Conservation (phyloP, 92 coral and sea anemone species). For the Actinernus sp. region DNA sequence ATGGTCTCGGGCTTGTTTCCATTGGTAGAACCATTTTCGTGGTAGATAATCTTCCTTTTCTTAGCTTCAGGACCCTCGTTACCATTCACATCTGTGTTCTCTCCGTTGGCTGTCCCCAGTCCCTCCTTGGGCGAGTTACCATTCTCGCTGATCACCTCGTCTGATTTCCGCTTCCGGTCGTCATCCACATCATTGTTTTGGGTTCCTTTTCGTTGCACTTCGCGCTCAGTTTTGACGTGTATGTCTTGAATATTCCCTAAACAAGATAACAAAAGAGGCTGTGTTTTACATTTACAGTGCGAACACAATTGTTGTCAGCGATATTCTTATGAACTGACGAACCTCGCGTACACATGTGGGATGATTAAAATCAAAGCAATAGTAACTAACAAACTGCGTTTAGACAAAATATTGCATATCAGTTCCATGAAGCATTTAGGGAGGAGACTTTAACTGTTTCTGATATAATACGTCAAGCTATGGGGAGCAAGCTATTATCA, state of each 20-base stretch:
- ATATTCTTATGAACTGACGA: too few relatives aligned
- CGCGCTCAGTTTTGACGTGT: slow-evolving; percentile 48
- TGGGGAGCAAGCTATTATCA: too few relatives aligned
- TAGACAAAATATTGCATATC: too few relatives aligned
- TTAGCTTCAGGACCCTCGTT: slow-evolving; percentile 88
- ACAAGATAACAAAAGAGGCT: not conserved
- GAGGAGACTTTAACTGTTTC: too few relatives aligned
- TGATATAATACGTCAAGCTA: too few relatives aligned
- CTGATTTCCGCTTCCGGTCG: slow-evolving; percentile 79
- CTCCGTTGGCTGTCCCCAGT: slow-evolving; percentile 49
- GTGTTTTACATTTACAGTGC: too few relatives aligned
- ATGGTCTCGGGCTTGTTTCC: slow-evolving; percentile 53
- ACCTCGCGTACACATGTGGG: too few relatives aligned
- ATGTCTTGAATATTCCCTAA: slow-evolving; percentile 19
- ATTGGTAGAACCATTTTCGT: slow-evolving; percentile 61
- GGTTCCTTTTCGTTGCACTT: slow-evolving; percentile 33
- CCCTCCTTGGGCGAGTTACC: slow-evolving; percentile 55
- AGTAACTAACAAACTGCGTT: too few relatives aligned
- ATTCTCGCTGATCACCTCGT: slow-evolving; percentile 37
- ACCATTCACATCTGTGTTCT: slow-evolving; percentile 86
- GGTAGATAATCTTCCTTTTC: slow-evolving; percentile 72
- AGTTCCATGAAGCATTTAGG: too few relatives aligned
- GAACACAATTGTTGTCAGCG: too few relatives aligned
- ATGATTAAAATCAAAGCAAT: too few relatives aligned
- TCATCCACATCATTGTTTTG: slow-evolving; percentile 46